These are phyloP conservation scores for Prenolepis imparis DNA, from an alignment of 2,888 invertebrate species.

Conservation along the genomic window DNA sequence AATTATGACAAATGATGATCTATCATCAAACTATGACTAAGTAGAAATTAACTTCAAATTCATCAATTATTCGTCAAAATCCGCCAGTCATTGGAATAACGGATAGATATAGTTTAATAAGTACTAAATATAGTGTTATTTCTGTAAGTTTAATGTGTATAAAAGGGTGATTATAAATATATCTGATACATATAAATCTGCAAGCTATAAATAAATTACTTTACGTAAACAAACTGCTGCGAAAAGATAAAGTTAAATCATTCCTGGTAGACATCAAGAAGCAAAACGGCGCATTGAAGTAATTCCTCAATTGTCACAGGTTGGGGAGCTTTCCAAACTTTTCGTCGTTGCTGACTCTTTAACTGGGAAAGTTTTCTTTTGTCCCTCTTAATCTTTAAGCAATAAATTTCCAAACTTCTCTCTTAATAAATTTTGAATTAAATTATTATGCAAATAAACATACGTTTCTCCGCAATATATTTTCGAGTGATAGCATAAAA, in stretches of 20 bases:
- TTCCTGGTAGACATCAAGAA: constrained; percentile 10
- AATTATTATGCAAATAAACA: constrained; percentile 12
- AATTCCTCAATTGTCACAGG: constrained; percentile 44
- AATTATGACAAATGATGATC: background rate
- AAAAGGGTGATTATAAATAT: background rate
- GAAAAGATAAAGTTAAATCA: constrained; percentile 42
- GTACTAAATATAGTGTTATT: background rate
- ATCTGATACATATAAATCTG: background rate
- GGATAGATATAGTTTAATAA: background rate
- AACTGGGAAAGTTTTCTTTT: constrained; percentile 34
- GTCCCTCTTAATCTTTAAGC: constrained; percentile 26
- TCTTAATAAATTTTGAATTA: background rate
- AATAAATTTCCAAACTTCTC: constrained; percentile 12
- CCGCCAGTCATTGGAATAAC: background rate
- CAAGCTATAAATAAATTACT: constrained; percentile 24
- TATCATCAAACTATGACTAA: background rate
- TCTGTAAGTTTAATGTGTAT: background rate
- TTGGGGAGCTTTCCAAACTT: constrained; percentile 20
- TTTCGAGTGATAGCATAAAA: background rate
- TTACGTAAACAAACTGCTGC: constrained; percentile 7
- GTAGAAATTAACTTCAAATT: background rate
- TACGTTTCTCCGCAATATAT: background rate
- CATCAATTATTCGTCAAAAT: background rate
- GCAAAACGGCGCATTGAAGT: constrained; percentile 22
- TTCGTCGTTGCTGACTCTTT: constrained; percentile 23